A percentile compares a stretch with the other conserved stretches of the same genome.
Evolutionary conservation across 2,797 vertebrate species (phyloP).

Genomic region (Onychomys torridus): DNA sequence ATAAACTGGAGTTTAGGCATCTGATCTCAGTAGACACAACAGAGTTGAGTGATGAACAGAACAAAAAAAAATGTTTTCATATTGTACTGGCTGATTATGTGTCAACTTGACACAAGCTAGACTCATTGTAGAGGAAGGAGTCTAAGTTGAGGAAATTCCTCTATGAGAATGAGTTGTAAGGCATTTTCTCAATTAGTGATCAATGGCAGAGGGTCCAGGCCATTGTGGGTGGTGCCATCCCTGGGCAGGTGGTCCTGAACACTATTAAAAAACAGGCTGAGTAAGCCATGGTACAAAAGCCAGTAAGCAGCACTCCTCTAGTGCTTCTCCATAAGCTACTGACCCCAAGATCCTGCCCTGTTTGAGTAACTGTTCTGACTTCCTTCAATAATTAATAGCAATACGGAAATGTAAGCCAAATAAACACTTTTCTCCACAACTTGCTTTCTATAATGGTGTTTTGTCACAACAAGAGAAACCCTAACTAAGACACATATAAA

Average conservation of each 20-base stretch:
- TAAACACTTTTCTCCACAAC: not conserved
- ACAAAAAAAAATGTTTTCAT: rapidly evolving
- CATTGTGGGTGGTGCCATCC: not conserved
- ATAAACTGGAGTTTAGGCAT: no score
- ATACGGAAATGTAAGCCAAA: not conserved
- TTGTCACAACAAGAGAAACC: not conserved
- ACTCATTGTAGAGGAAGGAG: not conserved
- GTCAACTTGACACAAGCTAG: not conserved
- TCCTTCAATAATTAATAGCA: not conserved
- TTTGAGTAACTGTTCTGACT: not conserved
- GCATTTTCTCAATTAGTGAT: not conserved
- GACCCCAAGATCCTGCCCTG: not conserved
- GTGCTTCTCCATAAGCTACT: not conserved
- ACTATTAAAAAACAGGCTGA: not conserved
- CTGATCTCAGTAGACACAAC: not conserved
- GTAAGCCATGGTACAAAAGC: not conserved
- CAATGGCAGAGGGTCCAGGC: not conserved
- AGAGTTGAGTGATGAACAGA: not conserved
- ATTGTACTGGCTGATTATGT: not conserved
- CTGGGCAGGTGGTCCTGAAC: not conserved
- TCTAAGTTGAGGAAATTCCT: not conserved
- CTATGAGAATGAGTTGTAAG: not conserved
- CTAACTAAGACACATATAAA: not conserved
- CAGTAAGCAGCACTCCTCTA: not conserved
- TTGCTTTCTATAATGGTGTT: not conserved